Percentiles rank a stretch among this genome's conserved stretches.
These are phyloP conservation scores for Cephalophus harveyi DNA, from an alignment of 2,113 vertebrate species.

Conservation along the genomic window DNA sequence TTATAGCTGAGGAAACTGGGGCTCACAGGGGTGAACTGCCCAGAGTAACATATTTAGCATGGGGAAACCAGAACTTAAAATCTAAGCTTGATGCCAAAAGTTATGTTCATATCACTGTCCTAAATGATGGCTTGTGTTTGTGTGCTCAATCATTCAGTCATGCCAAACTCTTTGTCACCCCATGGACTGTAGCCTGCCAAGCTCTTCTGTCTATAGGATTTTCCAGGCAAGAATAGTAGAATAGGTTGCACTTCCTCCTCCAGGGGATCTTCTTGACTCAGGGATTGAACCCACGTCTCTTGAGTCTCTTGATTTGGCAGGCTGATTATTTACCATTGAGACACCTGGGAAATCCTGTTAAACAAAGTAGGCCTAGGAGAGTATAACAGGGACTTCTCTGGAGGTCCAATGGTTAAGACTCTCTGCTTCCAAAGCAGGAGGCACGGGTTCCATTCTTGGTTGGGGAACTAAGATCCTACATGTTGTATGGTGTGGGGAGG, in stretches of 20 bases:
- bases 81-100: neutral
- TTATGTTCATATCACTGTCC: neutral
- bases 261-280: neutral
- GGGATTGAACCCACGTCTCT: neutral
- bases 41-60: neutral
- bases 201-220: neutral
- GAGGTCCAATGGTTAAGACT: neutral
- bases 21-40: neutral
- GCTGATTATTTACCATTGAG: neutral
- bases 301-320: neutral
- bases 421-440: neutral
- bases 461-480: neutral
- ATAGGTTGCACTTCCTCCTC: neutral
- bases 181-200: neutral
- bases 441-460: neutral
- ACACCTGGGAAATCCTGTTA: neutral
- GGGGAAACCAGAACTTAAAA: neutral
- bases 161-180: neutral
- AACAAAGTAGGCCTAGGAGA: neutral
- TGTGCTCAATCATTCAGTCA: neutral
- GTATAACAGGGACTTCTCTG: neutral
- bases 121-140: neutral
- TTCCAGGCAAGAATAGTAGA: neutral
- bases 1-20: constrained; percentile 21
- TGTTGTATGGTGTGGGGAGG: neutral